Base-by-base conservation (phyloP, 2,113 vertebrate genomes). In the Campylomormyrus tamandua region DNA sequence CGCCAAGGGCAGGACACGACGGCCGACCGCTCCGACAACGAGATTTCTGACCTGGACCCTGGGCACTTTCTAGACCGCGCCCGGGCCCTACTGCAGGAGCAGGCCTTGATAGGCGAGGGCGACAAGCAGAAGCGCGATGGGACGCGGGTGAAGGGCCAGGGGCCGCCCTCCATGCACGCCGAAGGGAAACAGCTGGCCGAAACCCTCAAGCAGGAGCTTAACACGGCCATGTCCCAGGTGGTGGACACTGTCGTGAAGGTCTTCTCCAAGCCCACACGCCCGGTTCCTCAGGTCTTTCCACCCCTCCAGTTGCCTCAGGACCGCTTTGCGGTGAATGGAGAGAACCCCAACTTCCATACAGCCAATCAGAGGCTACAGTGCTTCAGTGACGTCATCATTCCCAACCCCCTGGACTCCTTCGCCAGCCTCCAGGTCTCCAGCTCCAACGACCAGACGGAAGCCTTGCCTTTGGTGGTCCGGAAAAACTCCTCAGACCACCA, bases 191-290 rank as follows among this genome's bases (percentile, higher is more conserved):
- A 98, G 90, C 94, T 99, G 94, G 98, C 98, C 0, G 98, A 99
- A 94, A 98, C 98, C 0, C 93, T 99, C 92, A 99, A 99, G 93
- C 98, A 99, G 95, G 98, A 99, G 94, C 96, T 99, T 89, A 99
- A 98, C 93, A 98, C 98, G 1, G 98, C 98, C 94, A 98, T 99
- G 98, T 97, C 97, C 0, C 98, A 99, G 91, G 98, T 99, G 13
- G 98, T 99, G 93, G 98, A 99, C 97, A 98, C 98, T 0, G 98
- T 99, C 92, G 98, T 99, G 62, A 99, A 99, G 94, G 98, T 99
- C 92, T 99, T 99, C 90, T 97, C 98, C 91, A 98, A 99, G 91
- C 98, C 98, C 92, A 96, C 97, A 8, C 98, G 97, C 90, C 97
- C 98, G 92, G 96, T 97, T 93, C 97, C 98, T 96, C 98, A 99